Evolutionary conservation across 1,140 invertebrate species (phyloP).

Genomic region (Papilio glaucus): DNA sequence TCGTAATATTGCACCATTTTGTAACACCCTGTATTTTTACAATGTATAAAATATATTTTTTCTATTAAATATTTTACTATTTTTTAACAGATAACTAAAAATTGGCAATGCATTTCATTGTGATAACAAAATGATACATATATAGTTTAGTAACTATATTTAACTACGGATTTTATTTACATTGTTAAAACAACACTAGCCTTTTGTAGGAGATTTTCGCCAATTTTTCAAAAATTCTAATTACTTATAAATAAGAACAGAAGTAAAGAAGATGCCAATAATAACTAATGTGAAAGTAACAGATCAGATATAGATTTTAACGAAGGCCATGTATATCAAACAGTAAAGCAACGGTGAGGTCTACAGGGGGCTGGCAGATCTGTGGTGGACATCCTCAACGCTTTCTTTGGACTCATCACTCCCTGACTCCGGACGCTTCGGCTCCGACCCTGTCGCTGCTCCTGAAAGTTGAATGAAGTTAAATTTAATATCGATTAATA

Average conservation of each 20-base stretch:
- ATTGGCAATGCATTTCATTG: background rate
- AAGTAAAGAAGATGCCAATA: background rate
- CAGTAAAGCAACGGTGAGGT: background rate
- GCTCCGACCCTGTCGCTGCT: background rate
- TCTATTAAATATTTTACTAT: conserved; percentile 2
- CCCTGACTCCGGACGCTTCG: background rate
- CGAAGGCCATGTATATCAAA: background rate
- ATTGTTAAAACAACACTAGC: background rate
- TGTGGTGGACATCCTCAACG: background rate
- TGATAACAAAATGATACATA: background rate
- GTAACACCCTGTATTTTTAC: background rate
- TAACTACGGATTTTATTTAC: background rate
- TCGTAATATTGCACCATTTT: background rate
- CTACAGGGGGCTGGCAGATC: background rate
- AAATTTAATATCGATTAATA: background rate
- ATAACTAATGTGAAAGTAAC: background rate
- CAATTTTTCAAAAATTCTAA: background rate
- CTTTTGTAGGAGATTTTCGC: background rate
- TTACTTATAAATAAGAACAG: background rate
- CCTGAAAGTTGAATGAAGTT: background rate
- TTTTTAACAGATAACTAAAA: background rate
- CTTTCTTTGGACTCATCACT: background rate
- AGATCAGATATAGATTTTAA: background rate
- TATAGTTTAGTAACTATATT: background rate
- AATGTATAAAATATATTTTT: background rate